Conservation (phyloP, 2,888 invertebrate species). For the Netelia melanura region DNA sequence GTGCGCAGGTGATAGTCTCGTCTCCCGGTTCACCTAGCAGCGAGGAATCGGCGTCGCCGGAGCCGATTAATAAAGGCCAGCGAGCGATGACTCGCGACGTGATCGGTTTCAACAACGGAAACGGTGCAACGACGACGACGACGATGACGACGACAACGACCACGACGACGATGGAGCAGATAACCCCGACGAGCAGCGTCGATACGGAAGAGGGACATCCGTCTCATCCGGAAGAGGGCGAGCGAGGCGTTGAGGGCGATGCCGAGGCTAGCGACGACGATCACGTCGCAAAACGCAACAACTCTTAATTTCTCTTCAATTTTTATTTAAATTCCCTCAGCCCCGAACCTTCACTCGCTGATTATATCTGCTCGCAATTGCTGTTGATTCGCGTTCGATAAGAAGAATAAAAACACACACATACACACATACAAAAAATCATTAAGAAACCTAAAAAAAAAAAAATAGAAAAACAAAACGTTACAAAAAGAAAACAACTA, state of each 20-base stretch:
- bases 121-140: conserved; percentile 48
- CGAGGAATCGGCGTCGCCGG: conserved; percentile 93
- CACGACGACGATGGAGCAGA: conserved; percentile 84
- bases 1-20: conserved; percentile 87
- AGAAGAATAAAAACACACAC: conserved; percentile 1
- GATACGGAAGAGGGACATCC: conserved; percentile 87
- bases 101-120: conserved; percentile 63
- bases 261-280: conserved; percentile 87
- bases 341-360: conserved; percentile 24
- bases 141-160: conserved; percentile 51
- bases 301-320: conserved; percentile 60
- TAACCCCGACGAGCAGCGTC: conserved; percentile 87
- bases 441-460: not conserved
- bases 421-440: not conserved
- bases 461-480: conserved; percentile 23
- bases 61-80: conserved; percentile 89
- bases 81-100: conserved; percentile 81
- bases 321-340: not conserved
- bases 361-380: conserved; percentile 54
- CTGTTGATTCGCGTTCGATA: conserved; percentile 49
- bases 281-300: conserved; percentile 73
- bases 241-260: conserved; percentile 87
- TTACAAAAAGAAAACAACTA: conserved; percentile 18
- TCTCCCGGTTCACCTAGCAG: conserved; percentile 96
- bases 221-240: conserved; percentile 86